Conservation (phyloP, 2,797 vertebrate genomes). For the Macrochelys suwanniensis region DNA sequence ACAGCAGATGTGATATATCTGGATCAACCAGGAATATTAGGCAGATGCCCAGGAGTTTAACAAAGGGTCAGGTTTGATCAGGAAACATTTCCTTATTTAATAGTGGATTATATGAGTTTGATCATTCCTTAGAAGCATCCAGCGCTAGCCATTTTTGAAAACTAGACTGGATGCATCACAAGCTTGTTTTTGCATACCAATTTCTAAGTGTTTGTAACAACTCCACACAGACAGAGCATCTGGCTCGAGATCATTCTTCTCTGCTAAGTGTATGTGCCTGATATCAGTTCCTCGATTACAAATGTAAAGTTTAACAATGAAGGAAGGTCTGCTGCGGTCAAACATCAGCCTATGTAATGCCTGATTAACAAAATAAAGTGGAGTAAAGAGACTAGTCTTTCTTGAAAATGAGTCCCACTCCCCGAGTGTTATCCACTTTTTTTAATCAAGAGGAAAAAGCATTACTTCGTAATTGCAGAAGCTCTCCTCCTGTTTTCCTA, state of each 20-base stretch:
- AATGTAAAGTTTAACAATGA: neutral
- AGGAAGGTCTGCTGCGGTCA: neutral
- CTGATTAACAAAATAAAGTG: neutral
- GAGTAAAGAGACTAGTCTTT: neutral
- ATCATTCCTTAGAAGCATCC: neutral
- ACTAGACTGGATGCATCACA: neutral
- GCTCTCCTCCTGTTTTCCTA: neutral
- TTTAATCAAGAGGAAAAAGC: neutral
- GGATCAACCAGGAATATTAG: slow-evolving; percentile 38
- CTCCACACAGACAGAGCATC: neutral
- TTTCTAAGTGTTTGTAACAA: neutral
- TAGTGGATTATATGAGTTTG: fast-evolving
- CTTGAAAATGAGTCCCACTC: neutral
- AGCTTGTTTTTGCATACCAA: neutral
- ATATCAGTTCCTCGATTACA: neutral
- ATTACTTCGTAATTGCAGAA: neutral
- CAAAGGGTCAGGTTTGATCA: neutral
- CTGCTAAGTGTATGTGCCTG: fast-evolving
- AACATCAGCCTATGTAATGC: neutral
- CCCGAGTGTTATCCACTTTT: neutral
- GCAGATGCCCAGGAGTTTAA: slow-evolving; percentile 46
- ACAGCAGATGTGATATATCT: slow-evolving; percentile 27
- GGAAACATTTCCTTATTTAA: neutral
- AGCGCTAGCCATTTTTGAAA: neutral
- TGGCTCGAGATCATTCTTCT: neutral